A percentile compares a stretch with the other conserved stretches of the same genome.
Evolutionary conservation across 2,888 invertebrate genomes (phyloP).

Genomic region (Orthosia incerta): DNA sequence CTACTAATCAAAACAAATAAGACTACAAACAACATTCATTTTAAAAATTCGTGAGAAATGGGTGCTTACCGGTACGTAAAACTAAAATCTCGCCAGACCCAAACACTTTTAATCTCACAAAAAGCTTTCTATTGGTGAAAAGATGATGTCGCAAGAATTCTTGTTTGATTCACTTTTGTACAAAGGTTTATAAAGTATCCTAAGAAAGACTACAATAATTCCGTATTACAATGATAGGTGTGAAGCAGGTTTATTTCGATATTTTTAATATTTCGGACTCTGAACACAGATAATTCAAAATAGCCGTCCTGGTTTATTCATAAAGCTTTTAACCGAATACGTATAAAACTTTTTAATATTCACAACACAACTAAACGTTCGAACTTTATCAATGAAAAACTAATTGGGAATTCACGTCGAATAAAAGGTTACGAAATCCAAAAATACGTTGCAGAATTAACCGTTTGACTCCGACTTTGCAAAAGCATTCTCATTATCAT

Average conservation of each 20-base stretch:
- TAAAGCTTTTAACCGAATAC: constrained; percentile 31
- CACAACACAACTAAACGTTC: constrained; percentile 33
- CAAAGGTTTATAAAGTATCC: background rate
- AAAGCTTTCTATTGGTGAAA: constrained; percentile 28
- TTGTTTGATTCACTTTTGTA: constrained; percentile 13
- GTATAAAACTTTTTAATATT: constrained; percentile 35
- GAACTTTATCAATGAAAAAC: constrained; percentile 50
- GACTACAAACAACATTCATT: background rate
- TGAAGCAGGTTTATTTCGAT: constrained; percentile 3
- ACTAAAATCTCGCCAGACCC: constrained; percentile 18
- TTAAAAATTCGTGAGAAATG: constrained; percentile 4
- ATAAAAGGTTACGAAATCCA: constrained; percentile 42
- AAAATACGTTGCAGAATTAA: constrained; percentile 31
- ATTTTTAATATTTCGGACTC: background rate
- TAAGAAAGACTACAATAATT: too few relatives aligned
- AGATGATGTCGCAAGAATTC: constrained; percentile 26
- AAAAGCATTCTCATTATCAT: constrained; percentile 52
- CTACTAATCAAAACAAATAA: background rate
- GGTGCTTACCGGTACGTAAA: background rate
- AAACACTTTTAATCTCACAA: constrained; percentile 22
- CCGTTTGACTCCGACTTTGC: constrained; percentile 40
- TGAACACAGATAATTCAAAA: constrained; percentile 2
- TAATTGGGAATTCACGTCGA: constrained; percentile 33
- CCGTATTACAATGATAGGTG: background rate
- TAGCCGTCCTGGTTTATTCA: constrained; percentile 13